These are phyloP conservation scores for Phthorimaea operculella DNA, from an alignment of 1,140 invertebrate genomes.

Conservation along the genomic window DNA sequence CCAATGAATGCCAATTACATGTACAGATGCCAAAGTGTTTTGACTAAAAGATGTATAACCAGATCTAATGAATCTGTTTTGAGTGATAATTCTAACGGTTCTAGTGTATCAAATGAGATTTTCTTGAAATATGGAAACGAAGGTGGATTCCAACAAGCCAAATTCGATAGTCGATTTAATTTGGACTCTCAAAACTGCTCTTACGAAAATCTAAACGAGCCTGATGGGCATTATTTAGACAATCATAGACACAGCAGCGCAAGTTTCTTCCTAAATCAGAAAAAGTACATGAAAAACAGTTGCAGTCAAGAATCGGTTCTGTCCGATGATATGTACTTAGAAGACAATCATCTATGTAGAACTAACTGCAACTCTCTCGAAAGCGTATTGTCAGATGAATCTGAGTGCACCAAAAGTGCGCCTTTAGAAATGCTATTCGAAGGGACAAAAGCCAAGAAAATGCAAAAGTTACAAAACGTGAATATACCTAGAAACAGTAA, in stretches of 20 bases:
- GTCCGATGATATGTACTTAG: constrained; percentile 73
- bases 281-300: constrained; percentile 65
- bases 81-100: constrained; percentile 66
- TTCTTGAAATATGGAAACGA: constrained; percentile 66
- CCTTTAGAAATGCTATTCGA: constrained; percentile 78
- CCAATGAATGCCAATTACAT: constrained; percentile 39
- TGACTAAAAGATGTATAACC: constrained; percentile 62
- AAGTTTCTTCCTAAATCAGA: constrained; percentile 74
- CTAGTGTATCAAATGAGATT: constrained; percentile 65
- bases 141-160: constrained; percentile 60
- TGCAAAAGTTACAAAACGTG: constrained; percentile 31
- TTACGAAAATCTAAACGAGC: constrained; percentile 60
- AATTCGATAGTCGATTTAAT: constrained; percentile 57
- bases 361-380: constrained; percentile 79
- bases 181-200: constrained; percentile 63
- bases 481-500: constrained; percentile 56
- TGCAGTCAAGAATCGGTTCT: constrained; percentile 81
- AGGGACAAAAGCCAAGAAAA: constrained; percentile 44
- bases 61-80: constrained; percentile 63
- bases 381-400: constrained; percentile 82
- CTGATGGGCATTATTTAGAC: constrained; percentile 55
- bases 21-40: constrained; percentile 62
- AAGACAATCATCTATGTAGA: constrained; percentile 70
- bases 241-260: constrained; percentile 71
- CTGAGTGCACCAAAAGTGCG: constrained; percentile 79